These are phyloP conservation scores for Acleris holmiana DNA, from an alignment of 2,888 invertebrate genomes.

Conservation along the genomic window DNA sequence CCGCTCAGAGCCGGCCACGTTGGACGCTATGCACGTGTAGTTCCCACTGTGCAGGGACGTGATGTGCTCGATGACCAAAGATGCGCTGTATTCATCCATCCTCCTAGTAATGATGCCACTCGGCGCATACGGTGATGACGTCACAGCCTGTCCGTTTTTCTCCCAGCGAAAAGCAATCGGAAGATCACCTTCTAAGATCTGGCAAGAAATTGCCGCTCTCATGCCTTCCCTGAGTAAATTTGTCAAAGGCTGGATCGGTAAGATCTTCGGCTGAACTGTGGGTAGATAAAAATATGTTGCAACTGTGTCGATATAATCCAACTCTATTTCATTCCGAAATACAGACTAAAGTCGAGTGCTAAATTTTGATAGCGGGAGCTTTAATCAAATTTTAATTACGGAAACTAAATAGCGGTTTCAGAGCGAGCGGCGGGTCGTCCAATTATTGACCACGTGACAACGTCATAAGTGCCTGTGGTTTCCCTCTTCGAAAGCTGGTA, in stretches of 20 bases:
- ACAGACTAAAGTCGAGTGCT: not conserved
- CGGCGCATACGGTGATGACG: constrained; percentile 84
- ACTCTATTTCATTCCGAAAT: not conserved
- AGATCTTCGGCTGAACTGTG: constrained; percentile 92
- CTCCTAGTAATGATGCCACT: constrained; percentile 80
- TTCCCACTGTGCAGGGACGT: constrained; percentile 94
- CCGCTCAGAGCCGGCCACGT: constrained; percentile 91
- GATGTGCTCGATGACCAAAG: constrained; percentile 93
- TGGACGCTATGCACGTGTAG: constrained; percentile 96
- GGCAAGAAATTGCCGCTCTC: constrained; percentile 95
- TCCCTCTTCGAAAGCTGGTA: constrained; percentile 12
- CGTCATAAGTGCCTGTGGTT: constrained; percentile 32
- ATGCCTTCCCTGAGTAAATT: constrained; percentile 92
- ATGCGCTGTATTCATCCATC: constrained; percentile 93
- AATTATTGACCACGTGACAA: constrained; percentile 36
- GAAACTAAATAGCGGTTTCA: constrained; percentile 26
- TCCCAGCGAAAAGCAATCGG: constrained; percentile 97
- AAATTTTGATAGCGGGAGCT: constrained; percentile 19
- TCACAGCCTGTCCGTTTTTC: constrained; percentile 92
- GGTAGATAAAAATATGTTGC: constrained; percentile 40
- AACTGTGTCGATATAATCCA: too few relatives aligned
- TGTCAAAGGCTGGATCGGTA: constrained; percentile 92
- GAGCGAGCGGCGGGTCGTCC: constrained; percentile 24
- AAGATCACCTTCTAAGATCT: constrained; percentile 95
- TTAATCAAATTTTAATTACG: constrained; percentile 33